Base-by-base conservation (phyloP, 2,888 invertebrate species). In the Caenorhabditis sinica region DNA sequence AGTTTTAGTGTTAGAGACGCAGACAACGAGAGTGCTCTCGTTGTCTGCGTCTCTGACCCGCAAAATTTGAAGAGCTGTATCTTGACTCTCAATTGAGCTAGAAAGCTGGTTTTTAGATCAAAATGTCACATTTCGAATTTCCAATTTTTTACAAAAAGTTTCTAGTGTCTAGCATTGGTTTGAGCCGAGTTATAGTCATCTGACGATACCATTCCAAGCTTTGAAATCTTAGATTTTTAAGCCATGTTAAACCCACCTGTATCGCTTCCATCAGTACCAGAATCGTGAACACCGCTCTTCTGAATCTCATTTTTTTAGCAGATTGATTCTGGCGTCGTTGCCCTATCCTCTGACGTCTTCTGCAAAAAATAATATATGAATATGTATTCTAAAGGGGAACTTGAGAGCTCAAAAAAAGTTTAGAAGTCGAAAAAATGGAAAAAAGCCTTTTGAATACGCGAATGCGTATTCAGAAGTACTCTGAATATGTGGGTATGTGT, bases 201-300 rank as follows among this genome's bases (percentile, higher is more conserved):
- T 8, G 8, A 33, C 4, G 33, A 33, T 33, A 33, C n/a, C n/a
- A n/a, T n/a, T n/a, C n/a, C n/a, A n/a, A n/a, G 20, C 11, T 6
- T n/a, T 20, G 2, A 49, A 49, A 49, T 20, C 11, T 51, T 51
- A 3, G 20, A 51, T 51, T 51, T 20, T 40, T 33, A 33, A 13
- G 40, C 13, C 25, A 2, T 56, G n/a, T n/a, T n/a, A n/a, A n/a
- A n/a, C n/a, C n/a, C n/a, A 71, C 72, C 72, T 72, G 60, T 28
- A 72, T 30, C 6, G 61, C 30, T 17, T 76, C 61, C 60, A 68
- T 61, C 2, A 77, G 20, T 30, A 77, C 45, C 15, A 65, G 13
- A 9, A 75, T 15, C 15, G 45, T n/a, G 2, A 75, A 15, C 6
- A 65, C 13, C 9, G 20, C 11, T 11, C 51, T 66, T 28, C 36